A percentile compares a stretch with the other conserved stretches of the same genome.
Conservation (phyloP, 2,797 vertebrate species). For the Buceros bicornis region DNA sequence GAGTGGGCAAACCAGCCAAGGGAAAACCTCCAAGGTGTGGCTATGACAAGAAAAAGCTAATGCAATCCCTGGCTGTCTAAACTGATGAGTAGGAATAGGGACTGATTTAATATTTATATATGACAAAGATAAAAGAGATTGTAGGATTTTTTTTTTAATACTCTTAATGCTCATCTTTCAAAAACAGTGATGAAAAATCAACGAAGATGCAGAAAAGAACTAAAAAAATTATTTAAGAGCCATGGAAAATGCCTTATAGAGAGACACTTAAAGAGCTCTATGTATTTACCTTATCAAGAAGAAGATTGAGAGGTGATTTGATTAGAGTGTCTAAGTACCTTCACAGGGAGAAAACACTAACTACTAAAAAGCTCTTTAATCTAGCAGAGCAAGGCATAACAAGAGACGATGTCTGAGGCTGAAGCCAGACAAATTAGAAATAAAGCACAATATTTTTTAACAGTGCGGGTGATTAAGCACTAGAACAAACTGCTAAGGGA, state of each 20-base stretch:
- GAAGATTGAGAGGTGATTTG: slow-evolving; percentile 53
- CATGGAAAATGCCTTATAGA: slow-evolving; percentile 30
- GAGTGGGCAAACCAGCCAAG: neutral
- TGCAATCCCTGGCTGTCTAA: neutral
- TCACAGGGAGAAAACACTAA: slow-evolving; percentile 55
- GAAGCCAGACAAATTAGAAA: slow-evolving; percentile 66
- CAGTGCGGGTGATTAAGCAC: slow-evolving; percentile 5
- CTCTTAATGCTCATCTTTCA: neutral
- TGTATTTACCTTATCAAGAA: slow-evolving; percentile 57
- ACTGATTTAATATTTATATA: neutral
- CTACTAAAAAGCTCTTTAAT: slow-evolving; percentile 67
- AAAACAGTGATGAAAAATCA: slow-evolving; percentile 1
- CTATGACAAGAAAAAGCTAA: neutral
- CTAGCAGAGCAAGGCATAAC: slow-evolving; percentile 46
- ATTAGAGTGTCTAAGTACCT: slow-evolving; percentile 55
- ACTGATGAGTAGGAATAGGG: neutral
- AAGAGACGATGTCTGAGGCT: slow-evolving; percentile 18
- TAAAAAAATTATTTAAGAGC: neutral
- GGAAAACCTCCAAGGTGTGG: neutral
- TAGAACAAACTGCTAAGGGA: slow-evolving; percentile 25
- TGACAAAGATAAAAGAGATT: slow-evolving; percentile 15
- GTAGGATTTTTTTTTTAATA: neutral
- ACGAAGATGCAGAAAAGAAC: slow-evolving; percentile 12
- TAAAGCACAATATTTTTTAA: slow-evolving; percentile 63
- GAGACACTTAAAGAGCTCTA: slow-evolving; percentile 18